A percentile compares a stretch with the other conserved stretches of the same genome.
Evolutionary conservation across 2,113 vertebrate genomes (phyloP).

Genomic region (Pseudonaja textilis): DNA sequence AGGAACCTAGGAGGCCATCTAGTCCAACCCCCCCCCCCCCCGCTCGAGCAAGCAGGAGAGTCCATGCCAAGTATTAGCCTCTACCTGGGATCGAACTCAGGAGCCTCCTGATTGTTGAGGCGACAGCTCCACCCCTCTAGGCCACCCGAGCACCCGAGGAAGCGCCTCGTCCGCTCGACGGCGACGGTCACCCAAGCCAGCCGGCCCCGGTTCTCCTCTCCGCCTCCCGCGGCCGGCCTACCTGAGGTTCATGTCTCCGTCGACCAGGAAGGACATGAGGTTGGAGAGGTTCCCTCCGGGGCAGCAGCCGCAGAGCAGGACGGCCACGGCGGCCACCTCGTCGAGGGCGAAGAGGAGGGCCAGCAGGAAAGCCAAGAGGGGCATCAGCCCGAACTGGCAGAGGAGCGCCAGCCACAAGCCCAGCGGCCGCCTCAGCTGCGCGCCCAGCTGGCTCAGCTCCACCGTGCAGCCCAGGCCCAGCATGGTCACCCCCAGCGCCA

Average conservation of each 20-base stretch:
- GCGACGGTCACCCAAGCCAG: too few relatives aligned
- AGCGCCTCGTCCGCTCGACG: too few relatives aligned
- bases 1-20: too few relatives aligned
- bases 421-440: conserved; percentile 80
- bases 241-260: conserved; percentile 98
- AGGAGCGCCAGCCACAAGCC: conserved; percentile 87
- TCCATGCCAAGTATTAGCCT: too few relatives aligned
- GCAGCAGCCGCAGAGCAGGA: conserved; percentile 94
- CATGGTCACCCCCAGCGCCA: conserved; percentile 91
- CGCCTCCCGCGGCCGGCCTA: conserved; percentile 52
- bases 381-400: conserved; percentile 94
- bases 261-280: conserved; percentile 89
- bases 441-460: conserved; percentile 83
- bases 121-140: too few relatives aligned
- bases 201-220: not conserved
- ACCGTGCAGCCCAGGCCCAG: conserved; percentile 94
- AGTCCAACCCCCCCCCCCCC: too few relatives aligned
- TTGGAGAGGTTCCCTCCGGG: conserved; percentile 95
- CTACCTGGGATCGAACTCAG: too few relatives aligned
- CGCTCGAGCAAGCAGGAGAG: too few relatives aligned
- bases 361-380: conserved; percentile 88
- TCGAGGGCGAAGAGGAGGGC: conserved; percentile 87
- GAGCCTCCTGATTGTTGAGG: too few relatives aligned
- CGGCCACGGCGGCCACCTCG: conserved; percentile 91
- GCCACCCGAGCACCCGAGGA: too few relatives aligned